phyloP scores from a whole-genome alignment of 2,113 vertebrate genomes.

The Plectropomus leopardus region DNA sequence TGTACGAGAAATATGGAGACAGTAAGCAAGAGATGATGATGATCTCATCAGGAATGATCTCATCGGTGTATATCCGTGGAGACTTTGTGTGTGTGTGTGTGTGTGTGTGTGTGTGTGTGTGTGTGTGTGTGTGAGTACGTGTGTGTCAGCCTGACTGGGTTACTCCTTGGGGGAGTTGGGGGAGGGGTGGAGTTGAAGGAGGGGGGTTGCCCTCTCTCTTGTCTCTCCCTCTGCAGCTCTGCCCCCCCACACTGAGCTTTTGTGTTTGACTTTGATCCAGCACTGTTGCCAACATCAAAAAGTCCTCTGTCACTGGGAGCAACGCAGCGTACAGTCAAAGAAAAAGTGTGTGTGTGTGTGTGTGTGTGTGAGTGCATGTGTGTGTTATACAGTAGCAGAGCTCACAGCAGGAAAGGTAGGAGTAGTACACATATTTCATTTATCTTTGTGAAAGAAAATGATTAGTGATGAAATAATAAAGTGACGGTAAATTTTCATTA shows the following conservation, averaged over 20 bases:
- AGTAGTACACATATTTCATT: constrained; percentile 8
- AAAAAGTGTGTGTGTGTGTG: constrained; percentile 39
- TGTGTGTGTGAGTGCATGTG: constrained; percentile 25
- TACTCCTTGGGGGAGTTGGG: constrained; percentile 39
- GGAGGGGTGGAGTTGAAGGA: constrained; percentile 18
- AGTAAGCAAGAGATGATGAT: constrained; percentile 16
- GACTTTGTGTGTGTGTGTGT: constrained; percentile 25
- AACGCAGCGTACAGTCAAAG: constrained; percentile 32
- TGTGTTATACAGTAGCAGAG: background rate
- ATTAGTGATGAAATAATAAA: background rate
- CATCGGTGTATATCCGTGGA: constrained; percentile 50
- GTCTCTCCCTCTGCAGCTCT: constrained; percentile 24
- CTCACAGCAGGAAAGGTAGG: constrained; percentile 25
- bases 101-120: constrained; percentile 7
- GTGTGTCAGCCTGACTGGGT: constrained; percentile 20
- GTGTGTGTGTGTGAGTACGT: constrained; percentile 1
- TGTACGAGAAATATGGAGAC: background rate
- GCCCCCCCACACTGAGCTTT: constrained; percentile 47
- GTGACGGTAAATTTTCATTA: background rate
- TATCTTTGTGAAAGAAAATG: constrained; percentile 20
- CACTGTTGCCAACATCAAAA: constrained; percentile 73
- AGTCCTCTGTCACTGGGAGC: constrained; percentile 60
- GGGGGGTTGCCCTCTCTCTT: constrained; percentile 45
- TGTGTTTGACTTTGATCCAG: constrained; percentile 72
- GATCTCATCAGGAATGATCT: constrained; percentile 77